Conservation (phyloP, 2,888 invertebrate genomes). For the Conomelus anceps region DNA sequence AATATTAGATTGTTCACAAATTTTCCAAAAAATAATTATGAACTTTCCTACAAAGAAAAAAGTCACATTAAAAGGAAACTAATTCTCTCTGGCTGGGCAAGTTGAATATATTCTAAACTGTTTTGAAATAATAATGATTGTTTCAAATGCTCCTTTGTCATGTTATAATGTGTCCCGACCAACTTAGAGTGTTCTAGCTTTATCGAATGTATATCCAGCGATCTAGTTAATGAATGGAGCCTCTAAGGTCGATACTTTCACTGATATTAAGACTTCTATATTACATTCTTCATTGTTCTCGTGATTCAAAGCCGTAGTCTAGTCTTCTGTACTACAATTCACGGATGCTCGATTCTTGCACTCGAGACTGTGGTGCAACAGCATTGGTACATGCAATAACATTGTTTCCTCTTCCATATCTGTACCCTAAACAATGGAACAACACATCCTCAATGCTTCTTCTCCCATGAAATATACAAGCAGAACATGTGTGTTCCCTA, state of each 20-base stretch:
- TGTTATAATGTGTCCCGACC: too few species aligned
- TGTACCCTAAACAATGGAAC: background rate
- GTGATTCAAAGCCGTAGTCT: background rate
- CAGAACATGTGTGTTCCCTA: background rate
- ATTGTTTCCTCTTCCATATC: background rate
- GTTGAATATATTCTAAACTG: too few species aligned
- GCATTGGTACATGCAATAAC: background rate
- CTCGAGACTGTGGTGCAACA: background rate
- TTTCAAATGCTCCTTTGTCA: too few species aligned
- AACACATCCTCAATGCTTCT: background rate
- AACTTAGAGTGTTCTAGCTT: too few species aligned
- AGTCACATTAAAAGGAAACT: too few species aligned
- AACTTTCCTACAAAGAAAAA: too few species aligned
- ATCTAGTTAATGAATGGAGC: too few species aligned
- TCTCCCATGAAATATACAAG: background rate
- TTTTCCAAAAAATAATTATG: too few species aligned
- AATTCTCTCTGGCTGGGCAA: too few species aligned
- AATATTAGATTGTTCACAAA: too few species aligned
- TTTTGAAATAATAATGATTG: too few species aligned
- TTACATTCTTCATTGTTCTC: background rate
- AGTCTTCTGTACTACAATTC: background rate
- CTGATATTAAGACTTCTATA: background rate
- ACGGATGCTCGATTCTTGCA: background rate
- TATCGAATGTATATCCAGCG: too few species aligned
- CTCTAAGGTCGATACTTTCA: background rate